A percentile compares a stretch with the other conserved stretches of the same genome.
Conservation (phyloP, 2,888 invertebrate species). For the Cordilura impudica region DNA sequence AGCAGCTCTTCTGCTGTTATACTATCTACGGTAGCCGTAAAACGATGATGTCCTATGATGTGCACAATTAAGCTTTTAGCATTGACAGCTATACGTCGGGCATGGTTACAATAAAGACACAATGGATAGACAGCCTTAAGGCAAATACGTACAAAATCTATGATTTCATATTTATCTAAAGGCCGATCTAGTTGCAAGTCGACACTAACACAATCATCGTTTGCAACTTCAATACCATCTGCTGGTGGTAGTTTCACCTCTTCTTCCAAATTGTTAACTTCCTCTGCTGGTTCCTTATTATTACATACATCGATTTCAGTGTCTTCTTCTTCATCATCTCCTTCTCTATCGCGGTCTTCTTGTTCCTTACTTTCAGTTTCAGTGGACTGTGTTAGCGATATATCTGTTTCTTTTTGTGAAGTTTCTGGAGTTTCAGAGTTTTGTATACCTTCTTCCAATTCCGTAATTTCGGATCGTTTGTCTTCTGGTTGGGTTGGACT, state of each 20-base stretch:
- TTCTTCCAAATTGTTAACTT: not conserved
- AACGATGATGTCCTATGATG: slow-evolving; percentile 88
- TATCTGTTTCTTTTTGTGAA: not conserved
- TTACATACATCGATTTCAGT: slow-evolving; percentile 71
- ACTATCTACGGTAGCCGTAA: slow-evolving; percentile 87
- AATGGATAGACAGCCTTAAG: slow-evolving; percentile 83
- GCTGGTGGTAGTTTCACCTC: slow-evolving; percentile 59
- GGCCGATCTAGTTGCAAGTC: slow-evolving; percentile 87
- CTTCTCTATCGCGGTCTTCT: too few relatives aligned
- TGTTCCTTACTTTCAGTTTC: slow-evolving; percentile 9
- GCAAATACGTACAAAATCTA: slow-evolving; percentile 86
- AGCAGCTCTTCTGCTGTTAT: slow-evolving; percentile 86
- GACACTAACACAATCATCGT: slow-evolving; percentile 82
- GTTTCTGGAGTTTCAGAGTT: not conserved
- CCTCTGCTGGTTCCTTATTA: slow-evolving; percentile 28
- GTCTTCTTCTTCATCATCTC: slow-evolving; percentile 53
- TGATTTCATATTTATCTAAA: slow-evolving; percentile 85
- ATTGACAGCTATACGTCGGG: slow-evolving; percentile 89
- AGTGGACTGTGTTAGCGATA: not conserved
- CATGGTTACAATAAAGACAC: slow-evolving; percentile 92
- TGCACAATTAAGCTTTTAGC: slow-evolving; percentile 89
- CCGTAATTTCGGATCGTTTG: too few relatives aligned
- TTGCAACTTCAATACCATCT: slow-evolving; percentile 80
- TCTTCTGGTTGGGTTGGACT: not conserved
- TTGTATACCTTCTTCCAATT: not conserved